A percentile compares a stretch with the other conserved stretches of the same genome.
Evolutionary conservation across 1,140 invertebrate genomes (phyloP).

Genomic region (Papilio polyxenes): DNA sequence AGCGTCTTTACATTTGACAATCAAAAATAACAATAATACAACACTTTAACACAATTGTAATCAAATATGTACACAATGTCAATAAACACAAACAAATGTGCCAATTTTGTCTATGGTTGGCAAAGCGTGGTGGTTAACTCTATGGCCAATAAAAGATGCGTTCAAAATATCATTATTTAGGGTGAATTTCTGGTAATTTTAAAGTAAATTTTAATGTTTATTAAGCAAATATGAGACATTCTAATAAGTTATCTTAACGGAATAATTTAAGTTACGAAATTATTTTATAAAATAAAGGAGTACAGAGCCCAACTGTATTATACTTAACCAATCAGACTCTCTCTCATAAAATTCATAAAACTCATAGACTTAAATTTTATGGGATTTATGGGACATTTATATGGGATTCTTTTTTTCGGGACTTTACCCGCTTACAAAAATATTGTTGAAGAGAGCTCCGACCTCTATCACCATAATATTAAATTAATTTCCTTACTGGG

Average conservation of each 20-base stretch:
- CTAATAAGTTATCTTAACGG: not conserved
- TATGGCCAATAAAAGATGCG: slow-evolving; percentile 14
- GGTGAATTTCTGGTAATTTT: not conserved
- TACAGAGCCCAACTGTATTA: not conserved
- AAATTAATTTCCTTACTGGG: not conserved
- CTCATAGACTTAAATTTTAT: not conserved
- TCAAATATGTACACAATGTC: not conserved
- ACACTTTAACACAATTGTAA: slow-evolving; percentile 23
- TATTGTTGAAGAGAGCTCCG: not conserved
- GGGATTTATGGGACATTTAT: not conserved
- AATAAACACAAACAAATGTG: slow-evolving; percentile 23
- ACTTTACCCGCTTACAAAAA: too few species aligned
- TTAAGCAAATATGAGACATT: too few species aligned
- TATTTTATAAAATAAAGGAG: not conserved
- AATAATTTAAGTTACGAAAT: not conserved
- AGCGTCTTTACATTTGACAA: slow-evolving; percentile 22
- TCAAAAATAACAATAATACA: slow-evolving; percentile 24
- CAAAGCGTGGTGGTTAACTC: not conserved
- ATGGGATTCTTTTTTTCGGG: too few species aligned
- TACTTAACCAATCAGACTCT: not conserved
- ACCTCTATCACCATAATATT: not conserved
- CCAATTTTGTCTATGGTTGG: slow-evolving; percentile 8
- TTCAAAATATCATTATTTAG: slow-evolving; percentile 3
- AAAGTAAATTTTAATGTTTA: not conserved
- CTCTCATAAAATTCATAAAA: not conserved